Evolutionary conservation across 2,888 invertebrate genomes (phyloP).

Genomic region (Siphonodentalium dalli): DNA sequence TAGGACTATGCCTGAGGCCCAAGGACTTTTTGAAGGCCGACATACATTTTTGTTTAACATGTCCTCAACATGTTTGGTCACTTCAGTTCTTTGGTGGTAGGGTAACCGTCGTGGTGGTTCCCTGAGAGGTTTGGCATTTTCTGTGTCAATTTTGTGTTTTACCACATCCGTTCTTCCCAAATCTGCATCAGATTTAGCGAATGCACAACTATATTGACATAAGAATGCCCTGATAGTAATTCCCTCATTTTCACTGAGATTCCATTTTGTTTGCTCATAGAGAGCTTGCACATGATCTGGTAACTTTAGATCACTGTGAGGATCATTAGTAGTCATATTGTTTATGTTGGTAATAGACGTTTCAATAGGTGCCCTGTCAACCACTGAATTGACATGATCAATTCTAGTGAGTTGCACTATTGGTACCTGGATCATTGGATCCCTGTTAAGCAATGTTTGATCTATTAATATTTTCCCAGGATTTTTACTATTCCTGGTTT

Average conservation of each 20-base stretch:
- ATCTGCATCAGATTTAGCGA: slow-evolving; percentile 9
- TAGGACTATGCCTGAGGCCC: slow-evolving; percentile 22
- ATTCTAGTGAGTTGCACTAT: too few species aligned
- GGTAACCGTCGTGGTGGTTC: slow-evolving; percentile 17
- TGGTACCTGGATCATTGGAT: too few species aligned
- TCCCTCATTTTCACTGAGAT: neutral
- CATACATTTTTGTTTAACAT: slow-evolving; percentile 18
- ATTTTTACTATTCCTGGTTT: too few species aligned
- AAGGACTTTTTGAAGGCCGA: slow-evolving; percentile 20
- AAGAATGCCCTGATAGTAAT: neutral
- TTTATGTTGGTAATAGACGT: too few species aligned
- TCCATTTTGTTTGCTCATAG: neutral
- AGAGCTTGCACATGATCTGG: too few species aligned
- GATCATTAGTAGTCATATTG: too few species aligned
- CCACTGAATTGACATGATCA: too few species aligned
- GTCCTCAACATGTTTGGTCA: slow-evolving; percentile 17
- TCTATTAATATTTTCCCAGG: too few species aligned
- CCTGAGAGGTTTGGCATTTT: slow-evolving; percentile 18
- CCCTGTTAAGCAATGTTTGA: too few species aligned
- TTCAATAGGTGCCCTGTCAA: too few species aligned
- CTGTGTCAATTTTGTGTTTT: slow-evolving; percentile 19
- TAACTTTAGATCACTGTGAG: too few species aligned
- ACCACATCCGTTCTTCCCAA: slow-evolving; percentile 9
- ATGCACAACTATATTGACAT: slow-evolving; percentile 2
- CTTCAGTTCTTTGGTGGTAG: slow-evolving; percentile 8